Evolutionary conservation across 1,140 invertebrate species (phyloP).

Genomic region (Drosophila lacteicornis): DNA sequence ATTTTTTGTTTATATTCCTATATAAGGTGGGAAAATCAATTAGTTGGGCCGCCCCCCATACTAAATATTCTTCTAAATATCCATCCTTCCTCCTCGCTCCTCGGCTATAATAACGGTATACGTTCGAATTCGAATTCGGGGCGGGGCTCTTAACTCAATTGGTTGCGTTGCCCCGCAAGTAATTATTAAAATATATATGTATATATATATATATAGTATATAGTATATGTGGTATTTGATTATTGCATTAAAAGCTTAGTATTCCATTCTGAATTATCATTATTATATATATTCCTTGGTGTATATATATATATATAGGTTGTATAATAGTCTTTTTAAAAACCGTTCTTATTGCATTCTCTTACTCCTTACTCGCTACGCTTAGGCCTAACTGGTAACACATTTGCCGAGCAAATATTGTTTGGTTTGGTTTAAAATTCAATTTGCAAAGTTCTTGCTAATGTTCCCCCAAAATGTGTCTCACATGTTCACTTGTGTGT

Average conservation of each 20-base stretch:
- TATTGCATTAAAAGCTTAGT: slow-evolving; percentile 83
- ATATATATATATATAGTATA: slow-evolving; percentile 31
- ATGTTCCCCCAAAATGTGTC: slow-evolving; percentile 82
- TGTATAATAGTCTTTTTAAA: slow-evolving; percentile 81
- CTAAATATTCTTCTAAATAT: slow-evolving; percentile 55
- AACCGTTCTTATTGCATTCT: slow-evolving; percentile 76
- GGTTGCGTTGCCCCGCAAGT: slow-evolving; percentile 43
- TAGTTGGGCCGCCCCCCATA: slow-evolving; percentile 56
- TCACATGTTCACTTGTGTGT: slow-evolving; percentile 74
- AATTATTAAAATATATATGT: slow-evolving; percentile 74
- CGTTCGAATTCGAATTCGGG: slow-evolving; percentile 21
- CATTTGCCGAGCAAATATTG: slow-evolving; percentile 72
- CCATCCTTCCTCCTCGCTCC: slow-evolving; percentile 7
- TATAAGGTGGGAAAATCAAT: slow-evolving; percentile 85
- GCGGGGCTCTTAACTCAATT: slow-evolving; percentile 22
- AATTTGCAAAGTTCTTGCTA: slow-evolving; percentile 77
- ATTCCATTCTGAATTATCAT: slow-evolving; percentile 58
- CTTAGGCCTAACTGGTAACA: slow-evolving; percentile 61
- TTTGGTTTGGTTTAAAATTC: slow-evolving; percentile 79
- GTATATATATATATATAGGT: slow-evolving; percentile 62
- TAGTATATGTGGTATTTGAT: slow-evolving; percentile 68
- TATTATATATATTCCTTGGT: slow-evolving; percentile 47
- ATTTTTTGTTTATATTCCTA: slow-evolving; percentile 77
- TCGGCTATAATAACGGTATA: slow-evolving; percentile 50
- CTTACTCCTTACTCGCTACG: slow-evolving; percentile 30